phyloP scores from a whole-genome alignment of 2,113 vertebrate genomes.

The Ochotona princeps region DNA sequence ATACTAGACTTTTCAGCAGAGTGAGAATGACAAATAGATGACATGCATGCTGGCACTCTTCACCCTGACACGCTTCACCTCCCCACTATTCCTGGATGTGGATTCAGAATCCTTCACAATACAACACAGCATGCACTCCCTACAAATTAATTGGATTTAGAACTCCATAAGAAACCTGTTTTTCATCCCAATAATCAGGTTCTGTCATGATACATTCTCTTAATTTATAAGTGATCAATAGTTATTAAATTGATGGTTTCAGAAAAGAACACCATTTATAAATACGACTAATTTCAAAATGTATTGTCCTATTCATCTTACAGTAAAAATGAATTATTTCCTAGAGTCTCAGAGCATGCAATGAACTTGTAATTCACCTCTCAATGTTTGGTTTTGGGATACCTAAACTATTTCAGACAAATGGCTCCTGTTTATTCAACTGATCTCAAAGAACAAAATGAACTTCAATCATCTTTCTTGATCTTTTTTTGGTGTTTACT shows the following conservation, averaged over 20 bases:
- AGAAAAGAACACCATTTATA: background rate
- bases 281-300: conserved; percentile 29
- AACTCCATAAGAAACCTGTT: conserved; percentile 6
- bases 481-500: conserved; percentile 21
- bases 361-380: conserved; percentile 6
- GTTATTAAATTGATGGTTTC: background rate
- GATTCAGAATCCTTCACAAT: conserved; percentile 37
- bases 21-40: conserved; percentile 10
- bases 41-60: background rate
- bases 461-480: conserved; percentile 18
- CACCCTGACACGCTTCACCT: background rate
- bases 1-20: background rate
- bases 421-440: conserved; percentile 16
- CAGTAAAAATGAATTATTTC: conserved; percentile 37
- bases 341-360: conserved; percentile 20
- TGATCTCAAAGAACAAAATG: conserved; percentile 35
- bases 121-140: background rate
- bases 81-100: conserved; percentile 33
- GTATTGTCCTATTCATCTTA: background rate
- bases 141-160: conserved; percentile 16
- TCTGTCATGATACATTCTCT: background rate
- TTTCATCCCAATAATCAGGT: background rate
- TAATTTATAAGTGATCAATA: background rate
- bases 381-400: background rate
- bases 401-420: conserved; percentile 47